Conservation (phyloP, 64 coral and sea anemone species). For the Actinia tenebrosa region DNA sequence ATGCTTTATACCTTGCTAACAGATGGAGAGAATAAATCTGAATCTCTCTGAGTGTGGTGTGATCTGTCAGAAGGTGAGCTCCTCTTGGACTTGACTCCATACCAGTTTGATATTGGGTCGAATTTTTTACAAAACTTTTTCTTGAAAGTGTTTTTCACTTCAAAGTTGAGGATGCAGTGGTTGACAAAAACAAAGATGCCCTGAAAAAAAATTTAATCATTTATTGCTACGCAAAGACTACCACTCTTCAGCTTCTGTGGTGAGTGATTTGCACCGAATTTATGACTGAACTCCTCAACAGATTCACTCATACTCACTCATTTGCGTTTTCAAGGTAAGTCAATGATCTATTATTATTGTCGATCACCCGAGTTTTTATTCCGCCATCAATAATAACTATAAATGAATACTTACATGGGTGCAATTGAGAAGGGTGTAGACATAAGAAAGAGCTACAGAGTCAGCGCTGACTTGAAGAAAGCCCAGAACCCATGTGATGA, state of each 20-base stretch:
- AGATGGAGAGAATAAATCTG: not conserved
- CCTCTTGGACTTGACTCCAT: not conserved
- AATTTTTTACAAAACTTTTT: slow-evolving; percentile 16
- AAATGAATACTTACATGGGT: slow-evolving; percentile 37
- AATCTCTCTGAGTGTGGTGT: not conserved
- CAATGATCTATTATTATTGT: too few relatives aligned
- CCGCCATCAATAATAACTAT: too few relatives aligned
- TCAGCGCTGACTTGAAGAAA: slow-evolving; percentile 56
- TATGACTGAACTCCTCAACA: too few relatives aligned
- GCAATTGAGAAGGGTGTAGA: slow-evolving; percentile 59
- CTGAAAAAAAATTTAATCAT: slow-evolving; percentile 34
- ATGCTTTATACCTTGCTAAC: not conserved
- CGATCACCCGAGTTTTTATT: too few relatives aligned
- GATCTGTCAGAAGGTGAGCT: not conserved
- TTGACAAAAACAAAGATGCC: slow-evolving; percentile 63
- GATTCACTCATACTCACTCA: too few relatives aligned
- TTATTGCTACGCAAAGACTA: too few relatives aligned
- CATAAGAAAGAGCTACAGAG: slow-evolving; percentile 50
- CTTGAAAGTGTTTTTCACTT: slow-evolving; percentile 36
- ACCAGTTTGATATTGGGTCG: not conserved
- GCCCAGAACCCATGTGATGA: slow-evolving; percentile 68
- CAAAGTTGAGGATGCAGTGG: slow-evolving; percentile 42
- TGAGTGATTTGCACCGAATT: too few relatives aligned
- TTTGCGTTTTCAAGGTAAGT: too few relatives aligned
- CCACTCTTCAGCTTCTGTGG: too few relatives aligned